Percentiles rank a stretch among this genome's conserved stretches.
phyloP scores from a whole-genome alignment of 2,797 vertebrate species.

The Manis crassicaudata region DNA sequence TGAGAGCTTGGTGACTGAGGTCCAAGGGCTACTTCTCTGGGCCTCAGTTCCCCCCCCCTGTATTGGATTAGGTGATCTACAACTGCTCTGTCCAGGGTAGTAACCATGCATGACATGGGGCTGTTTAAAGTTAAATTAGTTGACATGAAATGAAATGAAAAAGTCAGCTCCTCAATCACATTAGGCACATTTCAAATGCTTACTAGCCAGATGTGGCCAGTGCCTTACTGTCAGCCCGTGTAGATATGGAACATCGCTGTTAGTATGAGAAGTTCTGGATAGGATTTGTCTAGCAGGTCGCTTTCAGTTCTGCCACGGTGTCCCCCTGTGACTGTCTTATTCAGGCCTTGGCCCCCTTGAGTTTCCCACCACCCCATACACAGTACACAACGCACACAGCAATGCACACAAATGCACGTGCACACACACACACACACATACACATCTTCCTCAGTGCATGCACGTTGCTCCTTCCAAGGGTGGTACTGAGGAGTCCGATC shows the following conservation, averaged over 20 bases:
- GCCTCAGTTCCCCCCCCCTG: not conserved
- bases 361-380: not conserved
- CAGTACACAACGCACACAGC: not conserved
- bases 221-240: not conserved
- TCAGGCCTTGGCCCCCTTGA: not conserved
- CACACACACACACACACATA: accelerated
- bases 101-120: not conserved
- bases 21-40: not conserved
- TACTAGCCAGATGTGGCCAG: not conserved
- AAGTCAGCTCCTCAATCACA: not conserved
- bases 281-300: not conserved
- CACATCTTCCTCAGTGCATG: too few species aligned
- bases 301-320: not conserved
- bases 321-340: not conserved
- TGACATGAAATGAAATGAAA: not conserved
- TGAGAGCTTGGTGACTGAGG: not conserved
- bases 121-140: not conserved
- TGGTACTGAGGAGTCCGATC: not conserved
- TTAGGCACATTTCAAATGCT: not conserved
- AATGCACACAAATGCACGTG: not conserved
- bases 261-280: not conserved
- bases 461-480: not conserved
- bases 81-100: not conserved
- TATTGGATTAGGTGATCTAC: not conserved
- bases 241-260: not conserved